Conservation (phyloP, 64 coral and sea anemone genomes). For the Montipora cactus region DNA sequence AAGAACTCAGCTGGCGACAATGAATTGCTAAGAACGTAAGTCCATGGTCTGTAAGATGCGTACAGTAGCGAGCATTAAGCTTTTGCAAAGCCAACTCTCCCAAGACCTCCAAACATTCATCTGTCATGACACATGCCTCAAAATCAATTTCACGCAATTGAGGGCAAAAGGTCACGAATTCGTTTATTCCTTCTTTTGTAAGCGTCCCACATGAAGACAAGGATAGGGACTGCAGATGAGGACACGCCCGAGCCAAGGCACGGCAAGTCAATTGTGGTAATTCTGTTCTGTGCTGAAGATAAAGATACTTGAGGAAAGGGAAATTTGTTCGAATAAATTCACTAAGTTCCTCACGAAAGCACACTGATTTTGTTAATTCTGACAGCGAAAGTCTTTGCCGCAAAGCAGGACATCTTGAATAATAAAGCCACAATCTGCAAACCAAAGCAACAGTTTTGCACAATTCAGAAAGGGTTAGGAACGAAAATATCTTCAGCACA, state of each 20-base stretch:
- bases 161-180: constrained; percentile 72
- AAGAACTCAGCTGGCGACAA: constrained; percentile 43
- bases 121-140: constrained; percentile 85
- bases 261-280: constrained; percentile 37
- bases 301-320: constrained; percentile 82
- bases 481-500: constrained; percentile 83
- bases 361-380: constrained; percentile 39
- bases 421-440: constrained; percentile 78
- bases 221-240: constrained; percentile 66
- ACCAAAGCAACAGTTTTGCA: constrained; percentile 60
- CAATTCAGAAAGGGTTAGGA: constrained; percentile 74
- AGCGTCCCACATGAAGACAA: constrained; percentile 84
- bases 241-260: constrained; percentile 65
- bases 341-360: constrained; percentile 18
- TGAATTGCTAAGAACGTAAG: constrained; percentile 57
- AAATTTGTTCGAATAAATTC: constrained; percentile 58
- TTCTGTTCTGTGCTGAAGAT: constrained; percentile 59
- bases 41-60: constrained; percentile 73
- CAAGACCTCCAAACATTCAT: constrained; percentile 63
- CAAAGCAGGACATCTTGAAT: constrained; percentile 75
- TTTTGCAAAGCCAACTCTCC: constrained; percentile 60
- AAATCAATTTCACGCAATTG: constrained; percentile 74
- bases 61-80: constrained; percentile 87
- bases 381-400: constrained; percentile 70
- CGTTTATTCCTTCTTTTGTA: constrained; percentile 54